A percentile compares a stretch with the other conserved stretches of the same genome.
Conservation (phyloP, 1,140 invertebrate genomes). For the Mya arenaria region DNA sequence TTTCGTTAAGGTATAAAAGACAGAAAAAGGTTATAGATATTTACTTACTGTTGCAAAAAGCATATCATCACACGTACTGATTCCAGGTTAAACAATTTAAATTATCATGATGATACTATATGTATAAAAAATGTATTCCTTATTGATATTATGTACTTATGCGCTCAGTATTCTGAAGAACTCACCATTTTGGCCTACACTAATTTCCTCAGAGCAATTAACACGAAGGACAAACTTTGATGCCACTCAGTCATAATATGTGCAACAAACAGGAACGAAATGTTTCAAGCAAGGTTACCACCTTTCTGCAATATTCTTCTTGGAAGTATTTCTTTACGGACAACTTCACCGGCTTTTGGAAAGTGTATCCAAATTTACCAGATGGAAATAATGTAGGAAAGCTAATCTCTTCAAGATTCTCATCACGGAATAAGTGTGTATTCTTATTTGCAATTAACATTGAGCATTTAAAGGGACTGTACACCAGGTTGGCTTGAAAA, state of each 20-base stretch:
- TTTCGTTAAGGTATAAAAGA: too few species aligned
- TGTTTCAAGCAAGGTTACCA: conserved; percentile 28
- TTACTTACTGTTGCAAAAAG: too few species aligned
- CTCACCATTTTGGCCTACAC: conserved; percentile 5
- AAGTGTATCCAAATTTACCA: conserved; percentile 49
- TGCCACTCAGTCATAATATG: conserved; percentile 40
- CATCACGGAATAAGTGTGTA: conserved; percentile 9
- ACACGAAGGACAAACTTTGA: conserved; percentile 19
- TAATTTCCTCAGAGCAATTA: conserved; percentile 39
- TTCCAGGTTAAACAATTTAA: too few species aligned
- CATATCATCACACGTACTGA: too few species aligned
- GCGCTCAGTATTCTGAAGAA: too few species aligned
- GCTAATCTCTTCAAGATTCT: conserved; percentile 43
- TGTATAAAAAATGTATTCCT: too few species aligned
- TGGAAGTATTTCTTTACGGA: conserved; percentile 52
- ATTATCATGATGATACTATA: too few species aligned
- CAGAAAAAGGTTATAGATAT: too few species aligned
- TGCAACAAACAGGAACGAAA: conserved; percentile 46
- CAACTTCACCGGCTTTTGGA: conserved; percentile 19
- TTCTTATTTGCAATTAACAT: conserved; percentile 33
- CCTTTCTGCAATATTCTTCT: conserved; percentile 37
- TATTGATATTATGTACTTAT: too few species aligned
- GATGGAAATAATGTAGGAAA: conserved; percentile 45
- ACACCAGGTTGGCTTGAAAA: conserved; percentile 31
- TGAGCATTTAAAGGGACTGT: too few species aligned